A percentile compares a stretch with the other conserved stretches of the same genome.
Conservation (phyloP, 1,140 invertebrate species). For the Leptinotarsa undecemlineata region DNA sequence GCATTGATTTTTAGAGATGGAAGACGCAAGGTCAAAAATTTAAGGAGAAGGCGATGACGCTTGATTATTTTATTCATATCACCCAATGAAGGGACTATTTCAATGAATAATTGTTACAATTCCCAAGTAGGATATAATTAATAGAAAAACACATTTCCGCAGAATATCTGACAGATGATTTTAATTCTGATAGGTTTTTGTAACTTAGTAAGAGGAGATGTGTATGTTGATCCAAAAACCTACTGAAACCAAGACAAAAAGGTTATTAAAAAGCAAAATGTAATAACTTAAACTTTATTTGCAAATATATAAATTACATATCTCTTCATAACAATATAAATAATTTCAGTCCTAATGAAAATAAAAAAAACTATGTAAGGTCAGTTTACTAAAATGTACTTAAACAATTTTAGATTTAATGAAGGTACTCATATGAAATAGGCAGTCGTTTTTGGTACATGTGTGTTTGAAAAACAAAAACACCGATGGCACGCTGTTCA, state of each 20-base stretch:
- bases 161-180: no score
- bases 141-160: no score
- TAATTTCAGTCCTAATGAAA: slow-evolving; percentile 32
- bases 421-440: slow-evolving; percentile 42
- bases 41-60: no score
- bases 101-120: no score
- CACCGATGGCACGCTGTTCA: slow-evolving; percentile 36
- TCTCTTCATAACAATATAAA: slow-evolving; percentile 48
- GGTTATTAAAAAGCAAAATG: slow-evolving; percentile 51
- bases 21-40: no score
- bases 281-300: slow-evolving; percentile 51
- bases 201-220: background rate
- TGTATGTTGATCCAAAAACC: slow-evolving; percentile 21
- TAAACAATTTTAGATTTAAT: background rate
- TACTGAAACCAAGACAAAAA: slow-evolving; percentile 24
- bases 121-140: no score
- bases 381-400: slow-evolving; percentile 10
- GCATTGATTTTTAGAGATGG: no score
- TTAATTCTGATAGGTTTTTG: no score
- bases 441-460: slow-evolving; percentile 47
- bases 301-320: slow-evolving; percentile 52
- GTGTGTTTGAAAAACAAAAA: slow-evolving; percentile 41
- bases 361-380: slow-evolving; percentile 30
- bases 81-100: no score
- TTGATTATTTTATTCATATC: no score